Conservation (phyloP, 2,888 invertebrate species). For the Matsumyia berberina region DNA sequence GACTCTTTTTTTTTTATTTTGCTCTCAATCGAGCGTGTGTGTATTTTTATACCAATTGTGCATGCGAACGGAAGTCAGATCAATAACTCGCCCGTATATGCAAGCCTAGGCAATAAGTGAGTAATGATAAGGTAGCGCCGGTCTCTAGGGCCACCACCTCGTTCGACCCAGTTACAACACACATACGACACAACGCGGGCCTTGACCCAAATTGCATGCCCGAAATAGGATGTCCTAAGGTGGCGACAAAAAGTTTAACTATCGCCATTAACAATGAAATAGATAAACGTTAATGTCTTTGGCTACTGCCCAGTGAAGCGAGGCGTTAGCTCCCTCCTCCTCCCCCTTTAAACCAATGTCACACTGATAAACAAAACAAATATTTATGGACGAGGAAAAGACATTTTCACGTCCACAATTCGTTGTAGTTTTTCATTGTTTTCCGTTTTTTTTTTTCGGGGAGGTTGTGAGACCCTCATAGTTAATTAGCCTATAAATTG, state of each 20-base stretch:
- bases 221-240: conserved; percentile 68
- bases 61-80: conserved; percentile 65
- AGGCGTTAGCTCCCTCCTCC: neutral
- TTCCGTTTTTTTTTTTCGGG: neutral
- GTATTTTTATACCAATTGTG: conserved; percentile 27
- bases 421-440: conserved; percentile 35
- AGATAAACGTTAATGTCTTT: conserved; percentile 50
- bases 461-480: conserved; percentile 33
- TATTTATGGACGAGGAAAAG: conserved; percentile 61
- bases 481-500: conserved; percentile 73
- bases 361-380: conserved; percentile 55
- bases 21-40: neutral
- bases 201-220: conserved; percentile 69
- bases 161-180: conserved; percentile 59
- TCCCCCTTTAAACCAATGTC: conserved; percentile 21
- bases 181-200: conserved; percentile 43
- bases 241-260: conserved; percentile 61
- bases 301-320: conserved; percentile 55
- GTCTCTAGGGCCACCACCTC: conserved; percentile 26
- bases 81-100: conserved; percentile 53
- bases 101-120: conserved; percentile 28
- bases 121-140: conserved; percentile 26
- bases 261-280: conserved; percentile 35
- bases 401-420: conserved; percentile 70
- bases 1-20: conserved; percentile 5